phyloP scores from a whole-genome alignment of 1,140 invertebrate species.

The Temnothorax curvispinosus region DNA sequence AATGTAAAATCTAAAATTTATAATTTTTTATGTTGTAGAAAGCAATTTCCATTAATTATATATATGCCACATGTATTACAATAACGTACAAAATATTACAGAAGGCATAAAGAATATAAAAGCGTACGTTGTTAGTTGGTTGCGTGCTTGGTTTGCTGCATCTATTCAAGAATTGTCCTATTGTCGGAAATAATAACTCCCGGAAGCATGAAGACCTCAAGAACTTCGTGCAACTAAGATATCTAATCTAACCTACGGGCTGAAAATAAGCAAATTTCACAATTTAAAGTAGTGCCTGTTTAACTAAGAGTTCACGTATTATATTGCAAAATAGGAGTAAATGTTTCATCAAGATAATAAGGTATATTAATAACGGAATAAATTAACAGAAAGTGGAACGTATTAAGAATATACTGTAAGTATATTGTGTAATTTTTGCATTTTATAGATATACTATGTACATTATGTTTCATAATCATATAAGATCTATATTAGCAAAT shows the following conservation, averaged over 20 bases:
- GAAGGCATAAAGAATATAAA: neutral
- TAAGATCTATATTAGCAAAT: neutral
- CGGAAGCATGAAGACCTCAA: constrained; percentile 50
- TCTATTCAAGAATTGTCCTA: constrained; percentile 61
- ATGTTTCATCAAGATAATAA: neutral
- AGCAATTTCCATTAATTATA: constrained; percentile 59
- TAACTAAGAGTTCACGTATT: neutral
- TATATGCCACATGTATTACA: constrained; percentile 43
- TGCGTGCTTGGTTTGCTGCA: constrained; percentile 65
- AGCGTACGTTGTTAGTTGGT: constrained; percentile 55
- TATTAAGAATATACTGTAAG: neutral
- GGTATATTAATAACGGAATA: neutral
- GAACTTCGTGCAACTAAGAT: neutral
- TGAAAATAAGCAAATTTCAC: neutral
- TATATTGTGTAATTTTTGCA: neutral
- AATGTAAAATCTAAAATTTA: neutral
- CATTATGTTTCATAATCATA: neutral
- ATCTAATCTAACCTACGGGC: constrained; percentile 4
- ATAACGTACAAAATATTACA: constrained; percentile 5
- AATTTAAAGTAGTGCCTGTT: constrained; percentile 16
- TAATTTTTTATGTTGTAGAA: neutral
- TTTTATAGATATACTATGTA: neutral
- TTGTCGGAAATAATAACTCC: constrained; percentile 63
- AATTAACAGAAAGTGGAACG: neutral
- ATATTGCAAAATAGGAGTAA: neutral